Evolutionary conservation across 2,888 invertebrate genomes (phyloP).

Genomic region (Amblyjoppa fuscipennis): DNA sequence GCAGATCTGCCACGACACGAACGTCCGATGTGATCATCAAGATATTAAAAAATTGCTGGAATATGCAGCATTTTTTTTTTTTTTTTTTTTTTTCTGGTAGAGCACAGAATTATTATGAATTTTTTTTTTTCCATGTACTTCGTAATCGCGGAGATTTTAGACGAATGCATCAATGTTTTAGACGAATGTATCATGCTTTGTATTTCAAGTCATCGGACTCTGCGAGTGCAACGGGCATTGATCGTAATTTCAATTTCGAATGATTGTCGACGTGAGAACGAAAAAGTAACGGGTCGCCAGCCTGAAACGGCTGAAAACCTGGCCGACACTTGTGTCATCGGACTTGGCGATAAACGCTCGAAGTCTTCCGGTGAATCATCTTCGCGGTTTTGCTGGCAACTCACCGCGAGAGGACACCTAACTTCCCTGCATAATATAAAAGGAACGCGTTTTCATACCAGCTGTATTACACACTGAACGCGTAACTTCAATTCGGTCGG

Average conservation of each 20-base stretch:
- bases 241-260: not conserved
- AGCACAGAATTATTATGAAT: not conserved
- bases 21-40: too few species aligned
- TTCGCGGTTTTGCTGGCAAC: slow-evolving; percentile 30
- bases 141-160: not conserved
- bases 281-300: slow-evolving; percentile 23
- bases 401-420: slow-evolving; percentile 16
- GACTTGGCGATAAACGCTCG: slow-evolving; percentile 48
- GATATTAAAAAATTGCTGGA: too few species aligned
- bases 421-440: slow-evolving; percentile 6
- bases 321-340: slow-evolving; percentile 32
- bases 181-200: too few species aligned
- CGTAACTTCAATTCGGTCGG: not conserved
- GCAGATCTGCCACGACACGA: too few species aligned
- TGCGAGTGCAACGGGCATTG: slow-evolving; percentile 4
- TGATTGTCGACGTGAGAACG: slow-evolving; percentile 1
- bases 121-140: not conserved
- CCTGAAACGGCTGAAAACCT: slow-evolving; percentile 6
- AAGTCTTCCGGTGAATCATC: slow-evolving; percentile 49
- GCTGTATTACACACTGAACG: slow-evolving; percentile 13
- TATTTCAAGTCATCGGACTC: slow-evolving; percentile 22
- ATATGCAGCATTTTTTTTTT: too few species aligned
- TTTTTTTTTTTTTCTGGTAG: too few species aligned
- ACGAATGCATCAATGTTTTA: not conserved
- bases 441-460: slow-evolving; percentile 21